Conservation (phyloP, 2,113 vertebrate species). For the Pomatostomus ruficeps region DNA sequence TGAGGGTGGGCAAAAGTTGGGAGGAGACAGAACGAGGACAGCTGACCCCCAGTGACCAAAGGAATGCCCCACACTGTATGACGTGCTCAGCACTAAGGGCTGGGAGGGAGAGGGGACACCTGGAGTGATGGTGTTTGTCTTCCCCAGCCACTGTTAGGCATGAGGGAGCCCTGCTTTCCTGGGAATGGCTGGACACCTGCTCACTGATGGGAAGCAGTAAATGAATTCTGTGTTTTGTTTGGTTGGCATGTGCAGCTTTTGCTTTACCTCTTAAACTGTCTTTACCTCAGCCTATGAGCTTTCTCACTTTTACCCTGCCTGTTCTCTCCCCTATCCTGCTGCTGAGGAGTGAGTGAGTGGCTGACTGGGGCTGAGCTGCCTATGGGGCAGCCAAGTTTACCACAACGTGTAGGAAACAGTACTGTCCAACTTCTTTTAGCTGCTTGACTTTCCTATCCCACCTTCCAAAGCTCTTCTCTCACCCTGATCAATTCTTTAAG, state of each 20-base stretch:
- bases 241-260: not conserved
- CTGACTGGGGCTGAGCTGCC: not conserved
- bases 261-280: not conserved
- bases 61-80: rapidly evolving
- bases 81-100: not conserved
- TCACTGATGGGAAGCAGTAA: rapidly evolving
- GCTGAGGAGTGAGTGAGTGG: not conserved
- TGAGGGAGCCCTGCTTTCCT: not conserved
- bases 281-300: not conserved
- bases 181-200: not conserved
- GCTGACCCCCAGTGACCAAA: not conserved
- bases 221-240: not conserved
- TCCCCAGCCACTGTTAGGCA: rapidly evolving
- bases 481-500: not conserved
- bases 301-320: not conserved
- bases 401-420: not conserved
- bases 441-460: not conserved
- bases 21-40: not conserved
- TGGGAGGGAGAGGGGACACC: not conserved
- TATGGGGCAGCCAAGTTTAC: not conserved
- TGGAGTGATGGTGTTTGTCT: not conserved
- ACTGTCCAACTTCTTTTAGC: not conserved
- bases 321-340: not conserved
- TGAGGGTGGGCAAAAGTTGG: not conserved
- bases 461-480: not conserved